These are phyloP conservation scores for Hydriomena furcata DNA, from an alignment of 2,888 invertebrate genomes.

Conservation along the genomic window DNA sequence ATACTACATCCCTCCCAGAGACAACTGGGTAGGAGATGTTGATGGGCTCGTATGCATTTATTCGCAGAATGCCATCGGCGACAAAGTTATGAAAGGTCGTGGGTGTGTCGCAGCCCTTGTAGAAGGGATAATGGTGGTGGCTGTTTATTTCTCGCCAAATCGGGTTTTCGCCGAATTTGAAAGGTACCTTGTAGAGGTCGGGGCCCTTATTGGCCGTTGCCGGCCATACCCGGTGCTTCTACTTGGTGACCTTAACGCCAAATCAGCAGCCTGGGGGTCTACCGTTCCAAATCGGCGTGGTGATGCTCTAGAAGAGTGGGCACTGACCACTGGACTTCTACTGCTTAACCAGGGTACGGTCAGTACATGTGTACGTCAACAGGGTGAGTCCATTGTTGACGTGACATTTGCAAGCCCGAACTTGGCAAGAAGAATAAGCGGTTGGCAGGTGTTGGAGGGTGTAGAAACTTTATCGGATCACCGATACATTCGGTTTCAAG, in stretches of 20 bases:
- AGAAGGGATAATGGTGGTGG: neutral
- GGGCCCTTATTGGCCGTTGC: conserved; percentile 1
- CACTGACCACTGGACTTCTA: conserved; percentile 1
- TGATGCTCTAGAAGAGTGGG: conserved; percentile 26
- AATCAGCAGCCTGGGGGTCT: conserved; percentile 23
- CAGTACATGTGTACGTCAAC: conserved; percentile 31
- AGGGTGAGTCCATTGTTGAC: conserved; percentile 30
- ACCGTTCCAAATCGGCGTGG: conserved; percentile 24
- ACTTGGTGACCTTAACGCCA: conserved; percentile 26
- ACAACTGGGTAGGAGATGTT: no score
- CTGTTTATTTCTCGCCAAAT: neutral
- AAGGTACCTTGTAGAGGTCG: conserved; percentile 2
- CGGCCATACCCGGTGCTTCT: conserved; percentile 8
- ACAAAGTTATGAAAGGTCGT: no score
- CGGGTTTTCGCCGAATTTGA: conserved; percentile 14
- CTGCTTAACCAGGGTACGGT: conserved; percentile 25
- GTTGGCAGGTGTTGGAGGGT: no score
- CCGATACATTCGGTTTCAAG: no score
- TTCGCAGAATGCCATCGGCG: neutral
- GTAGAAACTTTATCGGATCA: no score
- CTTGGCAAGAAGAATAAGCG: no score
- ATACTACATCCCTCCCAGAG: no score
- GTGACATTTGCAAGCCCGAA: neutral
- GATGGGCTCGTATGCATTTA: neutral
- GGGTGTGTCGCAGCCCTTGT: neutral